Conservation (phyloP, 2,888 invertebrate species). For the Parasteatoda lunata region DNA sequence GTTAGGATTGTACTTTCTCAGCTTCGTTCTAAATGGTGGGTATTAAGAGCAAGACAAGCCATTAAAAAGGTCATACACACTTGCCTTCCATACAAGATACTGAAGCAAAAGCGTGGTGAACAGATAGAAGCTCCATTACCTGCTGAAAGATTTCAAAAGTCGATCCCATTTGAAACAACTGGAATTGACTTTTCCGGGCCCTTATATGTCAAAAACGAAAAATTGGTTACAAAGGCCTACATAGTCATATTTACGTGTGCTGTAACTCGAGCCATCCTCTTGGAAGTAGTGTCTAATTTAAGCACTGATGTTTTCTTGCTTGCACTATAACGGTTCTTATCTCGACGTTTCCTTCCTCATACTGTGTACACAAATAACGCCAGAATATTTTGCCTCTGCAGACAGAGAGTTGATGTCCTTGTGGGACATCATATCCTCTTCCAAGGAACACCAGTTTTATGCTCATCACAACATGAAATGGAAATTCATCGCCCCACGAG, state of each 20-base stretch:
- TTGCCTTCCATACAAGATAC: neutral
- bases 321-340: neutral
- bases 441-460: neutral
- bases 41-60: neutral
- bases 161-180: neutral
- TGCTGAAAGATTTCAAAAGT: neutral
- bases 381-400: neutral
- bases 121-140: neutral
- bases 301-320: neutral
- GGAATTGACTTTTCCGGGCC: neutral
- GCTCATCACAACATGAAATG: neutral
- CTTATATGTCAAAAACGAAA: neutral
- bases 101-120: neutral
- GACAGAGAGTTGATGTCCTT: neutral
- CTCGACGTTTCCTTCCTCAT: neutral
- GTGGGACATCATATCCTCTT: slow-evolving; percentile 1
- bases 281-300: too few species aligned
- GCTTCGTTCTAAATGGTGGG: neutral
- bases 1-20: slow-evolving; percentile 19
- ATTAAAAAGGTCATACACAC: neutral
- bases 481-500: too few species aligned
- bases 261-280: neutral
- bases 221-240: neutral
- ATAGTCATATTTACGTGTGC: neutral
- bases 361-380: neutral